A percentile compares a stretch with the other conserved stretches of the same genome.
These are phyloP conservation scores for Scleropages formosus DNA, from an alignment of 2,797 vertebrate genomes.

Conservation along the genomic window DNA sequence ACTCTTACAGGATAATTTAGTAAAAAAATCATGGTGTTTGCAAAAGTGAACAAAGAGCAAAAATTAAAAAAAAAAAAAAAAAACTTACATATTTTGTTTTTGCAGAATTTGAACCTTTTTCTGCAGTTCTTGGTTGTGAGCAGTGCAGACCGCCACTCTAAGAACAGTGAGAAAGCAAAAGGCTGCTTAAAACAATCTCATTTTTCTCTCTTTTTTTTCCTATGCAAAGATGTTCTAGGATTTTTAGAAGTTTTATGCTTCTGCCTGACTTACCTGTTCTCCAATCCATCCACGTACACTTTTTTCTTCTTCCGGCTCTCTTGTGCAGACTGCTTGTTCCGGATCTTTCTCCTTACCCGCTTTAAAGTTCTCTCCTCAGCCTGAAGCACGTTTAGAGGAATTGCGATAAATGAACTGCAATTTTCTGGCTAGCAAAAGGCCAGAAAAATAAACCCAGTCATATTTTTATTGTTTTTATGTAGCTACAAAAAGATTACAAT, in stretches of 20 bases:
- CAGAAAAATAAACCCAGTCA: too few species aligned
- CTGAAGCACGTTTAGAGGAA: conserved; percentile 57
- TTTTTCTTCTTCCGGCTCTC: conserved; percentile 85
- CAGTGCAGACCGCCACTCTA: conserved; percentile 82
- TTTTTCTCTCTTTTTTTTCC: too few species aligned
- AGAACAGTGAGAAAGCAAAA: background rate
- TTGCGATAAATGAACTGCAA: too few species aligned
- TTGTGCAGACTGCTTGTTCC: conserved; percentile 87
- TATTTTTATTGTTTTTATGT: background rate
- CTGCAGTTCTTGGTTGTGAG: conserved; percentile 82
- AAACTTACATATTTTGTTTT: conserved; percentile 84
- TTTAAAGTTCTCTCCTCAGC: conserved; percentile 79
- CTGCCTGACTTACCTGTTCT: conserved; percentile 75
- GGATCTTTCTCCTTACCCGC: conserved; percentile 81
- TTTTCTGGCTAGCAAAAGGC: too few species aligned
- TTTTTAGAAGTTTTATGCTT: background rate
- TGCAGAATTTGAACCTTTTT: conserved; percentile 86
- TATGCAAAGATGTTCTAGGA: background rate
- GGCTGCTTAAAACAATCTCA: background rate
- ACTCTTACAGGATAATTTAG: too few species aligned
- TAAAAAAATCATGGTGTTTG: too few species aligned
- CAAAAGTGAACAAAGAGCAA: too few species aligned
- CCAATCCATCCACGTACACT: conserved; percentile 80
- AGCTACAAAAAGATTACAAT: background rate
- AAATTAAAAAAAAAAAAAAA: background rate